Evolutionary conservation across 2,113 vertebrate genomes (phyloP).

Genomic region (Nipponia nippon): DNA sequence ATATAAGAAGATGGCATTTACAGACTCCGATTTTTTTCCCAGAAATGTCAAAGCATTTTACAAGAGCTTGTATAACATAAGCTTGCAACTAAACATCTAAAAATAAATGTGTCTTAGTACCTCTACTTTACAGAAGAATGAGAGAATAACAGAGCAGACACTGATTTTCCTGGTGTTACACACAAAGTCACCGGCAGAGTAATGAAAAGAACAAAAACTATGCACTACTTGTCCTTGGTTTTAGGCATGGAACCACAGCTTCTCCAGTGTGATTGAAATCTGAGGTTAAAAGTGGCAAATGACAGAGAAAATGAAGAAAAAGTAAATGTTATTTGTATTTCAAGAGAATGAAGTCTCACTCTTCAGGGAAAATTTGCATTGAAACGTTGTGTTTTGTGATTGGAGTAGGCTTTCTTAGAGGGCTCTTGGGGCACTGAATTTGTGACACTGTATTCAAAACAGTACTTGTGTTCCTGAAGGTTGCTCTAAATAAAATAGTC

Average conservation of each 20-base stretch:
- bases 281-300: not conserved
- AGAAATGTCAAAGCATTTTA: not conserved
- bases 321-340: not conserved
- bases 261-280: not conserved
- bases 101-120: not conserved
- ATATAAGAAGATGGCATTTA: not conserved
- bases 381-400: not conserved
- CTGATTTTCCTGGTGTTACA: not conserved
- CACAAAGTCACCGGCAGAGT: not conserved
- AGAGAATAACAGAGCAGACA: not conserved
- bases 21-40: not conserved
- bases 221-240: not conserved
- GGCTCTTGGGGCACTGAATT: not conserved
- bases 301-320: not conserved
- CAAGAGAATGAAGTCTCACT: not conserved
- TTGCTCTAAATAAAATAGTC: not conserved
- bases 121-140: not conserved
- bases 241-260: not conserved
- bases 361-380: not conserved
- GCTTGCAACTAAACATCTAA: not conserved
- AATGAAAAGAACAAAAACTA: not conserved
- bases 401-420: not conserved
- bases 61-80: not conserved
- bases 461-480: not conserved
- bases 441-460: not conserved